Conservation (phyloP, 2,113 vertebrate species). For the Apus apus region DNA sequence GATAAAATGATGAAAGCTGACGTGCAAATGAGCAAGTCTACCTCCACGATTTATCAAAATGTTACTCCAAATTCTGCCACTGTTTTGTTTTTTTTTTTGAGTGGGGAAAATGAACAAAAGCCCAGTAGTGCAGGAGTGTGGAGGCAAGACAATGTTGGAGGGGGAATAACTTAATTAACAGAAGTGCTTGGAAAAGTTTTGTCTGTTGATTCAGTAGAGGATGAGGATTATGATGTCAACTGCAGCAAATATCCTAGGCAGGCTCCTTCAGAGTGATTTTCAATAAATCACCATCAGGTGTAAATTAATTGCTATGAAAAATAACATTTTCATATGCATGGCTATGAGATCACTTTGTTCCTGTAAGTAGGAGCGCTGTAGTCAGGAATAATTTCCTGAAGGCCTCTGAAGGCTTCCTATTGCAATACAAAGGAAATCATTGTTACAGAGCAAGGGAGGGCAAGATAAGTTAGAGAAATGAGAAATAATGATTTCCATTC, state of each 20-base stretch:
- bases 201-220: neutral
- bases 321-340: neutral
- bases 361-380: neutral
- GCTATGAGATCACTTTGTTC: neutral
- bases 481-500: neutral
- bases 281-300: neutral
- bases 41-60: neutral
- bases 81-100: neutral
- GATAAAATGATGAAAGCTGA: neutral
- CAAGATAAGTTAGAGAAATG: neutral
- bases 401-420: slow-evolving; percentile 5
- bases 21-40: neutral
- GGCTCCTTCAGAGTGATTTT: slow-evolving; percentile 2
- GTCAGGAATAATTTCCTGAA: slow-evolving; percentile 34
- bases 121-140: neutral
- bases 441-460: neutral
- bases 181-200: neutral
- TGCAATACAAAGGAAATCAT: neutral
- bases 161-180: neutral
- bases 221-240: neutral
- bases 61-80: neutral
- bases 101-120: neutral
- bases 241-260: neutral
- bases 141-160: neutral
- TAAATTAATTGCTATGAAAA: slow-evolving; percentile 12